Base-by-base conservation (phyloP, 2,797 vertebrate species). In the Coreius guichenoti region DNA sequence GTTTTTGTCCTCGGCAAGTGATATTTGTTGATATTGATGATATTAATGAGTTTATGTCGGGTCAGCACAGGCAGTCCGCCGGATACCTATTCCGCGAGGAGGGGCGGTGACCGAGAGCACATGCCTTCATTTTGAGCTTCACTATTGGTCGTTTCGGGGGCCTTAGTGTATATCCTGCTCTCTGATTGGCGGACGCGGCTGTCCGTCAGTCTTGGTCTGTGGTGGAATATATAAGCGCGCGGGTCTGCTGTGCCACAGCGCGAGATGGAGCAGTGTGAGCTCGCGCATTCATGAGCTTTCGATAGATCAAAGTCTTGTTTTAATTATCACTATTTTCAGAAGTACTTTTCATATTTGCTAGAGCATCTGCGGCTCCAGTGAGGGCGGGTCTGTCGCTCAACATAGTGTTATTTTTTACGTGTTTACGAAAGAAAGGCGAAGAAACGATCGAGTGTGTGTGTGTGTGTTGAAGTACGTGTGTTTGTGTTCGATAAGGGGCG, bases 31-130 rank as follows among this genome's bases (percentile, higher is more conserved):
- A 39, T 33, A 11, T 16, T 13, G 6, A 47, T 33, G 3, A 85
- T 47, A 87, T 33, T 33, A 9, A 1, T 16, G n/a, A 31, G 39
- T 61, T 31, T 86, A 16, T 45, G 19, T 58, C 33, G 31, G 47
- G 70, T 84, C 45, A 72, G 49, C 54, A 51, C 90, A 91, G 91
- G 90, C 89, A 91, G 31, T 75, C 58, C 11, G 21, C 21, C 16
- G 85, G 90, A 90, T 85, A 89, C 86, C 89, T 89, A 88, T 75
- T 56, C 45, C 47, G 26, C 8, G 26, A 75, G 81, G 39, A 69
- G 85, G 81, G 88, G 86, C 74, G 84, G 85, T 87, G 49, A 39
- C 36, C 63, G 39, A 33, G 47, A 83, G 77, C 80, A 77, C 86
- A 84, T 88, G 76, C 74, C 83, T 69, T 74, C 31, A 7, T 16